phyloP scores from a whole-genome alignment of 1,140 invertebrate species.

The Cherax destructor region DNA sequence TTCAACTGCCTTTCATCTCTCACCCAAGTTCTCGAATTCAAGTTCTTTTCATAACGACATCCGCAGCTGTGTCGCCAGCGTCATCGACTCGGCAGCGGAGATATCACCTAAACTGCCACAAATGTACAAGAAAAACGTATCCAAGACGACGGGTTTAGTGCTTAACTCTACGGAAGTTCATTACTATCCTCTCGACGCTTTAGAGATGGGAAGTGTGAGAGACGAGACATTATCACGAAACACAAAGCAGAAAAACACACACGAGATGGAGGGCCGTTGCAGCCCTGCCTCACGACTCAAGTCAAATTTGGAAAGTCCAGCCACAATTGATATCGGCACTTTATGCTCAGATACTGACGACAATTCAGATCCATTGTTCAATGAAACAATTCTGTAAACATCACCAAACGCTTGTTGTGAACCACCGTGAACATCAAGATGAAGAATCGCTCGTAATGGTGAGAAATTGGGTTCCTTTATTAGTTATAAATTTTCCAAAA shows the following conservation, averaged over 20 bases:
- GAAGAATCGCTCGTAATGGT: too few relatives aligned
- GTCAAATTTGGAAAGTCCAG: slow-evolving; percentile 35
- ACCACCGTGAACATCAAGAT: too few relatives aligned
- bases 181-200: slow-evolving; percentile 15
- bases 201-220: neutral
- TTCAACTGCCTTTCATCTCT: slow-evolving; percentile 27
- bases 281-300: slow-evolving; percentile 12
- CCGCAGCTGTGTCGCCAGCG: slow-evolving; percentile 36
- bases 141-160: neutral
- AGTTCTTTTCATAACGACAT: slow-evolving; percentile 43
- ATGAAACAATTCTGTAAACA: slow-evolving; percentile 52
- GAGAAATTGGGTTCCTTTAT: too few relatives aligned
- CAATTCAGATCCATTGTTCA: neutral
- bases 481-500: too few relatives aligned
- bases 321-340: neutral
- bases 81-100: slow-evolving; percentile 23
- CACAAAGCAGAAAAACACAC: neutral
- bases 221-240: neutral
- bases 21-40: neutral
- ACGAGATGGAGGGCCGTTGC: neutral
- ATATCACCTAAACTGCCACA: neutral
- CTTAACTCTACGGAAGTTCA: slow-evolving; percentile 21
- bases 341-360: neutral
- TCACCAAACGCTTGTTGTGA: too few relatives aligned
- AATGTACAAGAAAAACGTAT: neutral